These are phyloP conservation scores for Eupithecia subumbrata DNA, from an alignment of 2,888 invertebrate genomes.

Conservation along the genomic window DNA sequence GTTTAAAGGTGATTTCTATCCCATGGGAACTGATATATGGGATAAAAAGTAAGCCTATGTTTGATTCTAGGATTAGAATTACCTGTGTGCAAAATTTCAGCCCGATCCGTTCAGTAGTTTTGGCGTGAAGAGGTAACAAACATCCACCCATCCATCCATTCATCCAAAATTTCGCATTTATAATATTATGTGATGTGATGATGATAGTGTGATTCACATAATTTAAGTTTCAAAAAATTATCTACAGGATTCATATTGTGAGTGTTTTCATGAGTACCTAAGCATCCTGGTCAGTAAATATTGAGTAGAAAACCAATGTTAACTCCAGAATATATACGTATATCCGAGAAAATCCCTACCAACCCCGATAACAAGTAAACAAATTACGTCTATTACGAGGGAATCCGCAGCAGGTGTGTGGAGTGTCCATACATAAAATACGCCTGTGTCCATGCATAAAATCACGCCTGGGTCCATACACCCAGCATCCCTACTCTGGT, in stretches of 20 bases:
- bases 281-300: not conserved
- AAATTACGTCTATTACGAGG: not conserved
- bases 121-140: too few relatives aligned
- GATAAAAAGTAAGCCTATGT: too few relatives aligned
- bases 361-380: not conserved
- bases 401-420: conserved; percentile 4
- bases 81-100: too few relatives aligned
- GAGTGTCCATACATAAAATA: conserved; percentile 5
- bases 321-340: not conserved
- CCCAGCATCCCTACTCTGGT: conserved; percentile 12
- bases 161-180: too few relatives aligned
- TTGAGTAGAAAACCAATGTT: not conserved
- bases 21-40: too few relatives aligned
- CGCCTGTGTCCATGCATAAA: conserved; percentile 39
- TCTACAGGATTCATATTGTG: not conserved
- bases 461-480: conserved; percentile 33
- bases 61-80: too few relatives aligned
- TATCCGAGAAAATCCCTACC: not conserved
- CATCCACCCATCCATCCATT: too few relatives aligned
- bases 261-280: not conserved
- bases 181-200: too few relatives aligned
- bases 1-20: too few relatives aligned
- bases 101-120: too few relatives aligned
- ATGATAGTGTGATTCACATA: too few relatives aligned
- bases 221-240: too few relatives aligned